Conservation (phyloP, 2,888 invertebrate genomes). For the Andrena minutula region DNA sequence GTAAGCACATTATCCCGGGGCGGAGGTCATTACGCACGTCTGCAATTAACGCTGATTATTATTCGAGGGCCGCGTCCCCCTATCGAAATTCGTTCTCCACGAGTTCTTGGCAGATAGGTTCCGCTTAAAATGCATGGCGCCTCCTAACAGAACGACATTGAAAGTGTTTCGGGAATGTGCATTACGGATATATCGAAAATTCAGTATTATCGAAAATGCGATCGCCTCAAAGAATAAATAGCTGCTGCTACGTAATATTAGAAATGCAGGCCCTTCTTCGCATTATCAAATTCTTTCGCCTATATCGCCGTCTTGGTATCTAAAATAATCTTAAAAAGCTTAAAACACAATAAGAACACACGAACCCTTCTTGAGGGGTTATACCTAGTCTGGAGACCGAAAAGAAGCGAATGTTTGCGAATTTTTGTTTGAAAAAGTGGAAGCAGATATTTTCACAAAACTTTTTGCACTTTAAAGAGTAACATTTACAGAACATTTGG, state of each 20-base stretch:
- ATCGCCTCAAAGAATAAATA: slow-evolving; percentile 15
- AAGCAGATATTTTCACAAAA: too few relatives aligned
- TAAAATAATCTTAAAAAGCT: too few relatives aligned
- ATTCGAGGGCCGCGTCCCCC: slow-evolving; percentile 62
- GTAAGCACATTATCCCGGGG: slow-evolving; percentile 20
- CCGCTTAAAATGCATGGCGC: slow-evolving; percentile 74
- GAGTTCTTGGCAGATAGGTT: slow-evolving; percentile 52
- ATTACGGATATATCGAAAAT: slow-evolving; percentile 46
- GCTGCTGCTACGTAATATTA: not conserved
- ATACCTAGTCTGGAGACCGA: too few relatives aligned
- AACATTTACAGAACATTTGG: too few relatives aligned
- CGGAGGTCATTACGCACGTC: slow-evolving; percentile 62
- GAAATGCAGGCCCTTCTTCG: not conserved
- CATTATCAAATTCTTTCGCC: not conserved
- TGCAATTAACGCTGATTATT: slow-evolving; percentile 75
- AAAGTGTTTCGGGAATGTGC: slow-evolving; percentile 58
- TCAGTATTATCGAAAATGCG: slow-evolving; percentile 22
- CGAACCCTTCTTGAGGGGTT: too few relatives aligned
- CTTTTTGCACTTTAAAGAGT: too few relatives aligned
- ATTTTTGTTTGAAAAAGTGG: too few relatives aligned
- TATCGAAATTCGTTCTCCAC: slow-evolving; percentile 66
- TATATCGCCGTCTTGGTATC: too few relatives aligned
- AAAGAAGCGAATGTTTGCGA: too few relatives aligned
- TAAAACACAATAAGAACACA: too few relatives aligned
- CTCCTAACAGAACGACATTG: slow-evolving; percentile 50